Evolutionary conservation across 2,113 vertebrate genomes (phyloP), one percentile per base, ranked within the genome.

Genomic region (Clupea harengus): DNA sequence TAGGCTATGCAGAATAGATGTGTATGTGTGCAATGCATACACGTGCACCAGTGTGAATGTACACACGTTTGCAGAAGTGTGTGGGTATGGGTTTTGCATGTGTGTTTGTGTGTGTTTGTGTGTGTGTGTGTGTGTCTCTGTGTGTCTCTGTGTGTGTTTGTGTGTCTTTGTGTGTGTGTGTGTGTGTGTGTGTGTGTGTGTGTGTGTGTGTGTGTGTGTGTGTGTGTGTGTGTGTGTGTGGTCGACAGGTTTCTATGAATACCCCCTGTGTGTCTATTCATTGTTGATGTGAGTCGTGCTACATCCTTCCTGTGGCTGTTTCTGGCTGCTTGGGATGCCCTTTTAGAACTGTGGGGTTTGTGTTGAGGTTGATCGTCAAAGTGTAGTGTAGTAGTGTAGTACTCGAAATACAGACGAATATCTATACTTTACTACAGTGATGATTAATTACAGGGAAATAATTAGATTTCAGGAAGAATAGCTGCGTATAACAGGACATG

Each of bases 141-240:
- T 85, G 49, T 81, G 50, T 45, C 32, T 49, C 17, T 39, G 7
- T 67, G 25, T 85, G 85, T 82, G 46, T 67, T 45, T 32, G 45
- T 49, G 25, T 45, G n/a, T 82, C 60, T 18, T 2, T 0, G 4
- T 60, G 0, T 60, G 28, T 82, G 13, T 86, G 32, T 22, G 47
- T 25, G 54, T 50, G 6, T 85, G 49, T 81, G 50, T 45, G 47
- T 49, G 18, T 39, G 7, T 67, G 17, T 85, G 85, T 82, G 46
- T 67, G 54, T 32, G 45, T 49, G 25, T 45, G n/a, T 82, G 81
- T 18, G 11, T 0, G 5, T 60, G 0, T 60, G 28, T 82, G 13
- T 47, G 46, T 47, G 46, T 47, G 46, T 47, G 46, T 49, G 47
- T 28, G 28, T 75, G 25, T 75, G 18, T 5, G 67, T 75, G 25